Evolutionary conservation across 2,113 vertebrate genomes (phyloP).

Genomic region (Boulengeromyrus knoepffleri): DNA sequence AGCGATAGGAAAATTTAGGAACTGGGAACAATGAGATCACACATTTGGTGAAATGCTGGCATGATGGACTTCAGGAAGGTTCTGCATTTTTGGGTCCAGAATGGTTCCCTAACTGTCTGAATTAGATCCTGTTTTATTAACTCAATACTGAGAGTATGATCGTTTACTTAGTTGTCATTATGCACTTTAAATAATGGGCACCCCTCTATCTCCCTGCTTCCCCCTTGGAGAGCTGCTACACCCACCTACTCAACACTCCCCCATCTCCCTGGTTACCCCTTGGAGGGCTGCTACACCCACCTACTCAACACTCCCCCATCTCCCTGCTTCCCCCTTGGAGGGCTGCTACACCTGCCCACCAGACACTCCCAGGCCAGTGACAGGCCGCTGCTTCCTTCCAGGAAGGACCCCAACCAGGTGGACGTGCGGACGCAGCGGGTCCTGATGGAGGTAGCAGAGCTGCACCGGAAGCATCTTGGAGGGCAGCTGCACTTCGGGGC

Average conservation of each 20-base stretch:
- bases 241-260: too few species aligned
- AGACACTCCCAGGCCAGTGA: not conserved
- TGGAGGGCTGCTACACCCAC: not conserved
- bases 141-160: not conserved
- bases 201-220: not conserved
- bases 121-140: not conserved
- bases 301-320: too few species aligned
- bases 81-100: not conserved
- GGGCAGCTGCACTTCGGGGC: conserved; percentile 88
- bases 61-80: not conserved
- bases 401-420: conserved; percentile 92
- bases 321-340: too few species aligned
- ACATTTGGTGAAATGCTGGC: not conserved
- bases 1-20: not conserved
- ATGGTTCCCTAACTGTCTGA: not conserved
- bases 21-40: not conserved
- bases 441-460: conserved; percentile 92
- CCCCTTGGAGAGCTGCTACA: not conserved
- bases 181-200: not conserved
- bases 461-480: conserved; percentile 91
- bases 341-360: not conserved
- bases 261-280: not conserved
- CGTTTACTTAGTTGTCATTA: not conserved
- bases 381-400: conserved; percentile 34
- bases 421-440: conserved; percentile 78